A percentile compares a stretch with the other conserved stretches of the same genome.
phyloP scores from a whole-genome alignment of 2,888 invertebrate genomes.

The Hypsopygia costalis region DNA sequence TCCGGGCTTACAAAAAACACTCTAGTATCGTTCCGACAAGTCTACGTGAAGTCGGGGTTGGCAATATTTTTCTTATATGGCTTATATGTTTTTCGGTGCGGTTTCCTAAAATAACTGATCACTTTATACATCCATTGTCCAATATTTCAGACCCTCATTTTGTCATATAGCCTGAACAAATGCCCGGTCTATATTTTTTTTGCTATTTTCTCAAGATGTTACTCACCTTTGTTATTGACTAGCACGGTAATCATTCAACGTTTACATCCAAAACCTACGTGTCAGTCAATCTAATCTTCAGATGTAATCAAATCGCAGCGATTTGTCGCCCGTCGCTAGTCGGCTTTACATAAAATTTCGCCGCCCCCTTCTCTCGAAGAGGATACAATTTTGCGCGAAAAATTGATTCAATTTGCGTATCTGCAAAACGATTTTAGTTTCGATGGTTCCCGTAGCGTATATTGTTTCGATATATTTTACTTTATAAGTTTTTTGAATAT shows the following conservation, averaged over 20 bases:
- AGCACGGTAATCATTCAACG: too few species aligned
- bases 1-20: too few species aligned
- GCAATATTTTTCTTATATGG: too few species aligned
- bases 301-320: conserved; percentile 22
- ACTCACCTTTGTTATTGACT: too few species aligned
- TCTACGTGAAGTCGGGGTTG: too few species aligned
- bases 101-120: too few species aligned
- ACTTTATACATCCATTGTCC: too few species aligned
- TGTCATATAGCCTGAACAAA: too few species aligned
- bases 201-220: neutral
- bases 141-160: too few species aligned
- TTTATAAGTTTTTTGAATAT: conserved; percentile 12
- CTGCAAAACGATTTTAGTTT: conserved; percentile 52
- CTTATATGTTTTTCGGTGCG: too few species aligned
- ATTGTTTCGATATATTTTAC: conserved; percentile 21
- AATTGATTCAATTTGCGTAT: conserved; percentile 66
- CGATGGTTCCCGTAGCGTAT: conserved; percentile 16
- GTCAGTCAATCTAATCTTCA: neutral
- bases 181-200: too few species aligned
- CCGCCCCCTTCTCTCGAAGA: conserved; percentile 19
- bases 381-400: conserved; percentile 57
- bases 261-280: neutral
- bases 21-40: too few species aligned
- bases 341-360: conserved; percentile 27
- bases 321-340: conserved; percentile 35